Evolutionary conservation across 2,888 invertebrate genomes (phyloP).

Genomic region (Thumatha senex): DNA sequence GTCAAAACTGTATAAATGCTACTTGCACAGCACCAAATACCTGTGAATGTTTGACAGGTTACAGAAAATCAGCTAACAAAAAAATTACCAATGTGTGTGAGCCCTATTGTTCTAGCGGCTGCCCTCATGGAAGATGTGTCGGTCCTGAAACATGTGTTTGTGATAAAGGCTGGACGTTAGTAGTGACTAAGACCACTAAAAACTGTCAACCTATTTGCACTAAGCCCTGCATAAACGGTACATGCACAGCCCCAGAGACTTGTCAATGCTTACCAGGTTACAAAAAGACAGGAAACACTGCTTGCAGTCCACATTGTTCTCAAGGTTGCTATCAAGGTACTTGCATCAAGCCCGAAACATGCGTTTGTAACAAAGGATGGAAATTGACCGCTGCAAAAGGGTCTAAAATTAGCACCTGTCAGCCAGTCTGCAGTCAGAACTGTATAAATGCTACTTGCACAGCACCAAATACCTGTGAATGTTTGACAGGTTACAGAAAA

Average conservation of each 20-base stretch:
- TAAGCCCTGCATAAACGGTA: slow-evolving; percentile 8
- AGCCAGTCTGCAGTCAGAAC: slow-evolving; percentile 5
- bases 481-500: slow-evolving; percentile 2
- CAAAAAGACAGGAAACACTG: neutral
- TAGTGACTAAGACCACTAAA: neutral
- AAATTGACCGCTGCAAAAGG: neutral
- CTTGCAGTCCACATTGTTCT: slow-evolving; percentile 9
- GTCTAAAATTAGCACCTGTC: neutral
- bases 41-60: slow-evolving; percentile 10
- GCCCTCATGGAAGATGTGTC: slow-evolving; percentile 6
- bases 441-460: slow-evolving; percentile 4
- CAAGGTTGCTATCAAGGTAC: slow-evolving; percentile 6
- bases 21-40: slow-evolving; percentile 10
- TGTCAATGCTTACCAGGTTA: slow-evolving; percentile 11
- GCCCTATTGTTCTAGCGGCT: slow-evolving; percentile 9
- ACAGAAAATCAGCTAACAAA: neutral
- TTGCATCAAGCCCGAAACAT: slow-evolving; percentile 9
- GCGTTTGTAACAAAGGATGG: slow-evolving; percentile 10
- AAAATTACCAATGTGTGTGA: neutral
- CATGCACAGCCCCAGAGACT: slow-evolving; percentile 10
- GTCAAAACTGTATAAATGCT: slow-evolving; percentile 8
- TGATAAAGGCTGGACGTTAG: slow-evolving; percentile 1
- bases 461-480: slow-evolving; percentile 17
- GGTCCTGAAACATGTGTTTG: slow-evolving; percentile 9
- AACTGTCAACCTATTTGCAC: slow-evolving; percentile 13